These are phyloP conservation scores for Decapterus maruadsi DNA, from an alignment of 2,797 vertebrate species.

Conservation along the genomic window DNA sequence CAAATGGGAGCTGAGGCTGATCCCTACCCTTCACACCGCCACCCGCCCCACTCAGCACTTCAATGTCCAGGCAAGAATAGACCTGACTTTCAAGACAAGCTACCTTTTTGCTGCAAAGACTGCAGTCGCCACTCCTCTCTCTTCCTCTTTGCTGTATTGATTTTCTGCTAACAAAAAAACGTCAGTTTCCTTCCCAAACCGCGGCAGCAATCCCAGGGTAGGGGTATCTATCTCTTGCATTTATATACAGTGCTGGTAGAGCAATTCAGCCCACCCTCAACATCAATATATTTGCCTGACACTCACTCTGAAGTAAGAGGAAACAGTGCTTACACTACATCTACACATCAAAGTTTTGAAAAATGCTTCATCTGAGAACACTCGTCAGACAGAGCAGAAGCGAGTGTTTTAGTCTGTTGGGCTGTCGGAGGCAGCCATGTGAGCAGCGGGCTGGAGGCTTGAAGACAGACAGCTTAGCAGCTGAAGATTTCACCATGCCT, in stretches of 20 bases:
- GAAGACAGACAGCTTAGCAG: slow-evolving; percentile 78
- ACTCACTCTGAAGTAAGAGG: slow-evolving; percentile 63
- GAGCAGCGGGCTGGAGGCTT: slow-evolving; percentile 72
- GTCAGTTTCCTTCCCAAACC: slow-evolving; percentile 65
- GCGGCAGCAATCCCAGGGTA: slow-evolving; percentile 61
- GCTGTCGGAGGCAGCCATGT: slow-evolving; percentile 78
- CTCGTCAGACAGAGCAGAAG: slow-evolving; percentile 69
- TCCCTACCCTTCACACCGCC: slow-evolving; percentile 71
- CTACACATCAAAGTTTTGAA: slow-evolving; percentile 76
- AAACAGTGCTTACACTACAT: slow-evolving; percentile 69
- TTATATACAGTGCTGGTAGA: slow-evolving; percentile 57
- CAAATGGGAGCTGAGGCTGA: slow-evolving; percentile 71
- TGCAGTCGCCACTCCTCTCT: slow-evolving; percentile 60
- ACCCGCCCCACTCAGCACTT: slow-evolving; percentile 76
- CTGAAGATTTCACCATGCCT: slow-evolving; percentile 72
- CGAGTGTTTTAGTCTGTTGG: slow-evolving; percentile 71
- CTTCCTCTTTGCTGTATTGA: slow-evolving; percentile 75
- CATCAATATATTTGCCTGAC: slow-evolving; percentile 66
- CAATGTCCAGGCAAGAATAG: slow-evolving; percentile 77
- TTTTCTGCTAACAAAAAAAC: slow-evolving; percentile 76
- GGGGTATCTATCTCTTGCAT: slow-evolving; percentile 66
- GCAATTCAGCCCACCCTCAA: slow-evolving; percentile 52
- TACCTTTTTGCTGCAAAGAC: slow-evolving; percentile 77
- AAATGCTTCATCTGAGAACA: slow-evolving; percentile 66
- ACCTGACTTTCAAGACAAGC: slow-evolving; percentile 77